Evolutionary conservation across 2,888 invertebrate species (phyloP), one percentile per base, ranked within the genome.

Genomic region (Linnaemya tessellans): DNA sequence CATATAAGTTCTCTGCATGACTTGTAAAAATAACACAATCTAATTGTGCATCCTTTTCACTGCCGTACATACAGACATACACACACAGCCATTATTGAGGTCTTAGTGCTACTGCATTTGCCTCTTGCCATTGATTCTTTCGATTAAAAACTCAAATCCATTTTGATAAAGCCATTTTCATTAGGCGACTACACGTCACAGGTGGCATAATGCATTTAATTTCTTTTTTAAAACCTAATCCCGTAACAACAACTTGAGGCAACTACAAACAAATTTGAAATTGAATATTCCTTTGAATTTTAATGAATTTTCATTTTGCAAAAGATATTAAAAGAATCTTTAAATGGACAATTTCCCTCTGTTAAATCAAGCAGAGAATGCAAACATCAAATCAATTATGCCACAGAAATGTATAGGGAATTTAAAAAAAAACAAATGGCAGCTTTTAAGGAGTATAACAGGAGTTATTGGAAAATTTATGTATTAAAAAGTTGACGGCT

Each of bases 101-200:
- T 49, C 5, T 68, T 46, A 20, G 5, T 56, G 35, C 54, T 30
- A 20, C 51, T 75, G 70, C 13, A 20, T n/a, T 60, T 60, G 51
- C 51, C 43, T 25, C 22, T 46, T 62, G 51, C 62, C 43, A 71
- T 71, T 71, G 65, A 77, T 65, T 77, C 73, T 83, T 20, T 78
- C 58, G 77, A 77, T 82, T 71, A 71, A 67, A 71, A 78, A 49
- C 64, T 54, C 22, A 60, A 71, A 51, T 62, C 30, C 43, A 51
- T 79, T 78, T 79, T 51, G 60, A 43, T 51, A 79, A 43, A 35
- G 20, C 51, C 30, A 35, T 54, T 70, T 79, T 62, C 38, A 30
- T 54, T 62, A 18, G 54, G 43, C 62, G 11, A 58, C 35, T 49
- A 20, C 58, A 35, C 58, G 20, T 30, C 54, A 68, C n/a, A 25